Conservation (phyloP, 2,888 invertebrate genomes). For the Drosophila antonietae region DNA sequence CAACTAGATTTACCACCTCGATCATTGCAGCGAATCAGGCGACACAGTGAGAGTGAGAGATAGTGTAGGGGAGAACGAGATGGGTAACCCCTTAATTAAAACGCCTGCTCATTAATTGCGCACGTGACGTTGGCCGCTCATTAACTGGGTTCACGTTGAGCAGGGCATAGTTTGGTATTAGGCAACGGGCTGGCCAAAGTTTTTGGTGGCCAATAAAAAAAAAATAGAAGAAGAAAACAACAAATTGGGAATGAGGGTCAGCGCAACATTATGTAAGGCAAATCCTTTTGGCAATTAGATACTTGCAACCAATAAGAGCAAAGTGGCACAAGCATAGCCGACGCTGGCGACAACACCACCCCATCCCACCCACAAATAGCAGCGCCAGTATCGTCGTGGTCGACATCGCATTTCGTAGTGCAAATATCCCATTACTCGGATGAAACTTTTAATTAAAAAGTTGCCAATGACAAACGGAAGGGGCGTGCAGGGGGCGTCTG, state of each 20-base stretch:
- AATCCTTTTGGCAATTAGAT: constrained; percentile 79
- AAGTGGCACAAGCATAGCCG: constrained; percentile 35
- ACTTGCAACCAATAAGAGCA: constrained; percentile 65
- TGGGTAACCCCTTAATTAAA: constrained; percentile 62
- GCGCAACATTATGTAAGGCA: constrained; percentile 72
- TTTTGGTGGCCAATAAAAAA: constrained; percentile 60
- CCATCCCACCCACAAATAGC: constrained; percentile 69
- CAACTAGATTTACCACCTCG: constrained; percentile 21
- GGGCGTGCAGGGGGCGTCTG: neutral
- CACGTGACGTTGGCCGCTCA: constrained; percentile 74
- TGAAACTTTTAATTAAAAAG: constrained; percentile 82
- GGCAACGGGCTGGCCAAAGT: constrained; percentile 53
- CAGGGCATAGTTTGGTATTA: constrained; percentile 58
- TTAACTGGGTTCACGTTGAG: constrained; percentile 62
- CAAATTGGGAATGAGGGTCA: constrained; percentile 49
- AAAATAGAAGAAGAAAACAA: neutral
- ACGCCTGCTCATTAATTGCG: constrained; percentile 72
- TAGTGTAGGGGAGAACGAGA: neutral
- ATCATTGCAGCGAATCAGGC: constrained; percentile 11
- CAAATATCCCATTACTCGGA: constrained; percentile 79
- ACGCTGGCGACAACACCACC: constrained; percentile 34
- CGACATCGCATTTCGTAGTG: constrained; percentile 71
- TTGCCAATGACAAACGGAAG: constrained; percentile 72
- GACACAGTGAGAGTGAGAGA: too few species aligned
- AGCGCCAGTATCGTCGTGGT: constrained; percentile 65